These are phyloP conservation scores for Sarcophaga variegata DNA, from an alignment of 2,888 invertebrate genomes.

Conservation along the genomic window DNA sequence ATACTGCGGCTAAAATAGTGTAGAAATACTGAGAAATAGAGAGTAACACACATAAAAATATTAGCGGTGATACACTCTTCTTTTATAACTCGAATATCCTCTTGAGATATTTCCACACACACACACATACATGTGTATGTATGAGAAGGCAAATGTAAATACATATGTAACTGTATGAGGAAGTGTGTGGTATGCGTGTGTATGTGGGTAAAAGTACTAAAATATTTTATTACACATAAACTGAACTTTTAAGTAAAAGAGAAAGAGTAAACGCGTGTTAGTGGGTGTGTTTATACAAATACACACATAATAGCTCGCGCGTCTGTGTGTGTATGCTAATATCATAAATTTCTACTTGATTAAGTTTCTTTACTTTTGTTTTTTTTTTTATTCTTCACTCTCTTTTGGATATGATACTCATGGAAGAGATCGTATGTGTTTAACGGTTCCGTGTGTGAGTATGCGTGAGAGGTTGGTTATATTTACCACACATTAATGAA, in stretches of 20 bases:
- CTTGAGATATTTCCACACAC: background rate
- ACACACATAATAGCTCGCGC: too few species aligned
- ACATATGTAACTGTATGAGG: background rate
- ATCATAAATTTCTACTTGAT: constrained; percentile 7
- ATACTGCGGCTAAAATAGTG: constrained; percentile 7
- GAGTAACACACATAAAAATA: background rate
- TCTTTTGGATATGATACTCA: background rate
- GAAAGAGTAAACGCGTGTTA: background rate
- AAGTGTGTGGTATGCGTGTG: background rate
- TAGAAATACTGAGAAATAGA: background rate
- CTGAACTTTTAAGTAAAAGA: constrained; percentile 30
- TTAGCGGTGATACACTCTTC: background rate
- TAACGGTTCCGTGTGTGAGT: too few species aligned
- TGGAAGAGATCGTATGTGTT: too few species aligned
- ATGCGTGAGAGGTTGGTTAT: background rate
- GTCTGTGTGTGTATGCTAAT: background rate
- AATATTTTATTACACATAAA: constrained; percentile 37
- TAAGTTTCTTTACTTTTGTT: background rate
- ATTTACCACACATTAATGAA: background rate
- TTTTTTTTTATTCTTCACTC: background rate
- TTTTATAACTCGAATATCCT: background rate
- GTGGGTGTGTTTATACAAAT: background rate
- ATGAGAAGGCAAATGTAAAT: background rate
- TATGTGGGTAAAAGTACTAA: background rate
- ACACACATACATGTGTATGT: background rate